These are phyloP conservation scores for Alcedo atthis DNA, from an alignment of 2,797 vertebrate species.

Conservation along the genomic window DNA sequence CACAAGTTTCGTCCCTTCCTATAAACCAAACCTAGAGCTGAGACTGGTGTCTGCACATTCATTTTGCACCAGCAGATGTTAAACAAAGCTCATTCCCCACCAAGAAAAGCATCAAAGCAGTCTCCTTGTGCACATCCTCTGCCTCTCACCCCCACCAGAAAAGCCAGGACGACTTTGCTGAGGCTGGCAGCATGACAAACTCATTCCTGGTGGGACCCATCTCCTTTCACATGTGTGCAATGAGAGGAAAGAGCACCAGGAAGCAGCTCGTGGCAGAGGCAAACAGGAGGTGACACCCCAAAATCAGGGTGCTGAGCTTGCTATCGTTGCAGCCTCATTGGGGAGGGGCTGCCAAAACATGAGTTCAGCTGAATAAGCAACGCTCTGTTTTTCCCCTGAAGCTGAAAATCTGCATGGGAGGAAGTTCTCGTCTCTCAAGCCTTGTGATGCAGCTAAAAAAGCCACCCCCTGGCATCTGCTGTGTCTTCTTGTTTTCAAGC, in stretches of 20 bases:
- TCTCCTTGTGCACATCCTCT: neutral
- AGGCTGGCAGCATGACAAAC: rapidly evolving
- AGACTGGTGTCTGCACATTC: rapidly evolving
- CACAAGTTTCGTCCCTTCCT: neutral
- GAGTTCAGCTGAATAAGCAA: conserved; percentile 55
- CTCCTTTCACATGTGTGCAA: neutral
- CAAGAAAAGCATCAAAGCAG: neutral
- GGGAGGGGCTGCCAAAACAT: conserved; percentile 2
- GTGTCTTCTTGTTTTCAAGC: neutral
- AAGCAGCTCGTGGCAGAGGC: neutral
- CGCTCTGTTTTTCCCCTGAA: neutral
- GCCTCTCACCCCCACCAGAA: neutral
- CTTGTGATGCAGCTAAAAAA: neutral
- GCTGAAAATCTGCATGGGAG: conserved; percentile 6
- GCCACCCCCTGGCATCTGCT: conserved; percentile 43
- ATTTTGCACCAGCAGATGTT: neutral
- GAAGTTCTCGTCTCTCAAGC: conserved; percentile 28
- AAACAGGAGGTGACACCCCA: neutral
- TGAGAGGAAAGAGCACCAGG: neutral
- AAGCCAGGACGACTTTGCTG: neutral
- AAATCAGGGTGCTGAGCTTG: neutral
- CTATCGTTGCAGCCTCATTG: neutral
- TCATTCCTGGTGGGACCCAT: neutral
- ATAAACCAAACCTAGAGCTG: neutral
- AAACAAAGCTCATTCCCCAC: rapidly evolving